Conservation (phyloP, 2,797 vertebrate species). For the Amazona ochrocephala region DNA sequence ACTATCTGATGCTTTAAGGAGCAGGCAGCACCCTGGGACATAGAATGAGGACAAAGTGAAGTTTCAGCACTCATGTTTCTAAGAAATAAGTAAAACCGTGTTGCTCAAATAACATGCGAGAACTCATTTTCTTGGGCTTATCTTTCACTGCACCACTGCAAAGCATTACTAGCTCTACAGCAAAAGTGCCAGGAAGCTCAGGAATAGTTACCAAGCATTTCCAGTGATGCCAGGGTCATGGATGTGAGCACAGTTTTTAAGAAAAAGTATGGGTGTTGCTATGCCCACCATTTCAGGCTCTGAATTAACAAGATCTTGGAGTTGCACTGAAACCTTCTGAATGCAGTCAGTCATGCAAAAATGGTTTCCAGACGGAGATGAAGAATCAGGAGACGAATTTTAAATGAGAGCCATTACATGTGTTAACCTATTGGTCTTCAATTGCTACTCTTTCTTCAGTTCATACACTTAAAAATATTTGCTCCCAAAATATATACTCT, state of each 20-base stretch:
- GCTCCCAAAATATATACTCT: neutral
- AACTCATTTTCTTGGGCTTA: neutral
- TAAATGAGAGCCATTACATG: neutral
- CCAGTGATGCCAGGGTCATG: neutral
- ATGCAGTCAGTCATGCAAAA: neutral
- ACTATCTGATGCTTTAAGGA: neutral
- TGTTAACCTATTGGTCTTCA: neutral
- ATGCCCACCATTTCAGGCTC: neutral
- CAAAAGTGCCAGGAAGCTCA: neutral
- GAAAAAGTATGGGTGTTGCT: neutral
- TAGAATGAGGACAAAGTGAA: neutral
- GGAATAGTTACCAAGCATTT: neutral
- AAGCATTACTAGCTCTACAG: neutral
- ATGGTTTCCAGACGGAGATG: neutral
- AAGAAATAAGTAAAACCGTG: neutral
- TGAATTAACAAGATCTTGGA: neutral
- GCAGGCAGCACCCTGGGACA: neutral
- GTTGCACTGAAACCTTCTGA: neutral
- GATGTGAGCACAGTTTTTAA: neutral
- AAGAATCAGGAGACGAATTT: neutral
- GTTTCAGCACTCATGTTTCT: neutral
- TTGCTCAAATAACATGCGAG: neutral
- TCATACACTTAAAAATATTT: neutral
- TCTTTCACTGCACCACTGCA: neutral
- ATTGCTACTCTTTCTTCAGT: neutral